phyloP scores from a whole-genome alignment of 2,888 invertebrate species.

The Cistogaster globosa region DNA sequence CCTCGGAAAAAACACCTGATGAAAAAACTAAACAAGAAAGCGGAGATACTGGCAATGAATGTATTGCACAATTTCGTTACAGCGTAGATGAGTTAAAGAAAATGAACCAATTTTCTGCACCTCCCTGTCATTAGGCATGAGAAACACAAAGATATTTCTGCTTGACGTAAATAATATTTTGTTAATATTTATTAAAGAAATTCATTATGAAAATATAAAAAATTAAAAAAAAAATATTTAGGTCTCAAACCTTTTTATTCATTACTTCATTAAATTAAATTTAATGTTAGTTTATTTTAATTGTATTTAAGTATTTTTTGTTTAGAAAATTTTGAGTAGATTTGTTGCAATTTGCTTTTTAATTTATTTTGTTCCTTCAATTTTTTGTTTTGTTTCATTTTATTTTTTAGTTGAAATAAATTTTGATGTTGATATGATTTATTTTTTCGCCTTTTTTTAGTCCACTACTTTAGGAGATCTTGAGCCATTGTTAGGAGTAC shows the following conservation, averaged over 20 bases:
- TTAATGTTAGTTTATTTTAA: constrained; percentile 25
- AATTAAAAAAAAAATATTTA: constrained; percentile 36
- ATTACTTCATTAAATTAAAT: constrained; percentile 31
- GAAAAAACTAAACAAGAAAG: background rate
- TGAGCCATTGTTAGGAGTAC: constrained; percentile 14
- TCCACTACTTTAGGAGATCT: constrained; percentile 67
- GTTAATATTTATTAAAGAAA: constrained; percentile 37
- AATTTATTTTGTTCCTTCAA: constrained; percentile 48
- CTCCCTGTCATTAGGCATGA: constrained; percentile 63
- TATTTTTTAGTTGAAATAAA: constrained; percentile 56
- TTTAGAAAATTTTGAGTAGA: constrained; percentile 37
- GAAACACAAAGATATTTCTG: background rate
- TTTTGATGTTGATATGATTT: constrained; percentile 27
- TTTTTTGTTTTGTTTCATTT: constrained; percentile 24
- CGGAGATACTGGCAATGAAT: constrained; percentile 20
- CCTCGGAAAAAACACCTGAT: constrained; percentile 24
- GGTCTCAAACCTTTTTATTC: constrained; percentile 52
- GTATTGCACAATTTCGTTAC: constrained; percentile 67
- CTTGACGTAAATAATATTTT: background rate
- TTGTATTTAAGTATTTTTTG: constrained; percentile 39
- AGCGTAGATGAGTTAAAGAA: constrained; percentile 72
- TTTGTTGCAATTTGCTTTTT: constrained; percentile 33
- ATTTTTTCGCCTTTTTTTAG: constrained; percentile 27
- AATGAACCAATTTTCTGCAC: constrained; percentile 71
- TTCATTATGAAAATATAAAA: constrained; percentile 41